Conservation (phyloP, 1,140 invertebrate genomes). For the Pinna nobilis region DNA sequence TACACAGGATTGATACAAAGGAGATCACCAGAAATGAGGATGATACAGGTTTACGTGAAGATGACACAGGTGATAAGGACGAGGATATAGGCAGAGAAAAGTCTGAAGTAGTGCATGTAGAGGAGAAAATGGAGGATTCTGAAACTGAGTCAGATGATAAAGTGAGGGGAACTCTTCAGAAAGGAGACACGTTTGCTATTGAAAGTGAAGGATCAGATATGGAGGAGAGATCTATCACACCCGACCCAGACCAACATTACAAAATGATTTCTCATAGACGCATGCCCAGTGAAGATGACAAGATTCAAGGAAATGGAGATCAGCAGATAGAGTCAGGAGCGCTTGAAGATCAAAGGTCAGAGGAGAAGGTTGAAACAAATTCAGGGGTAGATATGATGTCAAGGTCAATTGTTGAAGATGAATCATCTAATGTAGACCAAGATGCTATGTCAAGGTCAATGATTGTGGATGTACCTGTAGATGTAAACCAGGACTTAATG, state of each 20-base stretch:
- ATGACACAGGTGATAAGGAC: constrained; percentile 3
- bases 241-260: constrained; percentile 23
- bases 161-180: not conserved
- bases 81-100: constrained; percentile 7
- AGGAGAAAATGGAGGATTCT: not conserved
- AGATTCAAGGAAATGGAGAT: not conserved
- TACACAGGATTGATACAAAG: no score
- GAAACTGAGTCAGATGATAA: not conserved
- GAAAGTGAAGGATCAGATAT: constrained; percentile 37
- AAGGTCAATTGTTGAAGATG: not conserved
- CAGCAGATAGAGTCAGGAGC: not conserved
- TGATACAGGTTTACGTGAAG: no score
- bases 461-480: not conserved
- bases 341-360: not conserved
- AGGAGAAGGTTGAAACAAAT: not conserved
- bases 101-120: not conserved
- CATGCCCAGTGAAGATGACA: not conserved
- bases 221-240: constrained; percentile 39
- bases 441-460: not conserved
- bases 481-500: not conserved
- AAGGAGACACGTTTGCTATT: constrained; percentile 23
- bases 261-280: constrained; percentile 15
- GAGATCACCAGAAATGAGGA: no score
- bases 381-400: not conserved
- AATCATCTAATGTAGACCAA: not conserved